Evolutionary conservation across 2,113 vertebrate species (phyloP).

Genomic region (Daphoenositta chrysoptera): DNA sequence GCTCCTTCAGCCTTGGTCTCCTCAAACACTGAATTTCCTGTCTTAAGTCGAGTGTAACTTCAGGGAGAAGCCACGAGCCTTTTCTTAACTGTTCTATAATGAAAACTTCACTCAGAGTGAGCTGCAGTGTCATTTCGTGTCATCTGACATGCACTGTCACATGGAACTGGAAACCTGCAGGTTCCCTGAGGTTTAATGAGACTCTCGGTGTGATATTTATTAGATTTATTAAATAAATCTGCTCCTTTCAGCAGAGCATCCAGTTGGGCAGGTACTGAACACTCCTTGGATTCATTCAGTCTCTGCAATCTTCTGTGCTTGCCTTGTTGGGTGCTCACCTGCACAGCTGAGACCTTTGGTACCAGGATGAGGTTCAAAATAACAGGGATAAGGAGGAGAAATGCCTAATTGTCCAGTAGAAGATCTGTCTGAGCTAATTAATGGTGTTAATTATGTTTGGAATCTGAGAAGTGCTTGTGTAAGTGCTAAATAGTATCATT

Average conservation of each 20-base stretch:
- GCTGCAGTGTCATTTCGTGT: rapidly evolving
- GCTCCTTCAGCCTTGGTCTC: not conserved
- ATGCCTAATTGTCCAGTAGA: not conserved
- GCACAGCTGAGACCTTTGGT: not conserved
- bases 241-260: not conserved
- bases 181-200: not conserved
- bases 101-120: not conserved
- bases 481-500: not conserved
- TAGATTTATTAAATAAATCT: no score
- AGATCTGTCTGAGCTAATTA: not conserved
- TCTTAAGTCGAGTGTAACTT: rapidly evolving
- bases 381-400: not conserved
- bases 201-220: not conserved
- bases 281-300: rapidly evolving
- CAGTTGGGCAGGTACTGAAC: not conserved
- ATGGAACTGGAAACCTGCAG: rapidly evolving
- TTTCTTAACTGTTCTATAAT: not conserved
- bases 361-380: not conserved
- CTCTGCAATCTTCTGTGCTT: not conserved
- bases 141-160: rapidly evolving
- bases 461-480: not conserved
- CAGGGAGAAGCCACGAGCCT: not conserved
- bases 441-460: not conserved
- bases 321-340: not conserved
- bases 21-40: not conserved